A percentile compares a stretch with the other conserved stretches of the same genome.
Evolutionary conservation across 1,140 invertebrate species (phyloP).

Genomic region (Camponotus vicinus): DNA sequence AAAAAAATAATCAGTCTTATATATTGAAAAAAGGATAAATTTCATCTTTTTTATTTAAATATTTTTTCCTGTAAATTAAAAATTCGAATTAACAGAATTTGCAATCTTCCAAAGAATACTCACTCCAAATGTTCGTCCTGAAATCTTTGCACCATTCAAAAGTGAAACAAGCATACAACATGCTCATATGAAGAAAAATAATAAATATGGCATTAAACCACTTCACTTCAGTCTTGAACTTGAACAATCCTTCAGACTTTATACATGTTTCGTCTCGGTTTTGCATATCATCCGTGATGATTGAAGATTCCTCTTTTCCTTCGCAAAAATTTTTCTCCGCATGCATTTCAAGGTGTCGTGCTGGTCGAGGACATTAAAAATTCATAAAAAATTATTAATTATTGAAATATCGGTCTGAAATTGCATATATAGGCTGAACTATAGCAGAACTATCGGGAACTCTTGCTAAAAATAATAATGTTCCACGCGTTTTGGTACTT

Average conservation of each 20-base stretch:
- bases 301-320: neutral
- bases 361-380: too few species aligned
- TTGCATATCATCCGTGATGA: neutral
- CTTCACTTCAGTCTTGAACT: neutral
- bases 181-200: neutral
- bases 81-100: neutral
- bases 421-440: too few species aligned
- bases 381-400: too few species aligned
- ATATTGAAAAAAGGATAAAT: neutral
- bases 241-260: neutral
- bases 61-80: neutral
- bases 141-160: neutral
- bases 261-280: neutral
- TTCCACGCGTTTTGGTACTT: too few species aligned
- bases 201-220: neutral
- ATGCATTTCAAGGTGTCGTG: neutral
- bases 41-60: neutral
- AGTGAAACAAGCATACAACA: slow-evolving; percentile 10
- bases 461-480: too few species aligned
- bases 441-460: too few species aligned
- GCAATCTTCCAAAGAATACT: slow-evolving; percentile 3
- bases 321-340: neutral
- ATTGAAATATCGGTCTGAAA: too few species aligned
- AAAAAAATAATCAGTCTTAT: neutral
- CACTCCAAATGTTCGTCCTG: neutral